These are phyloP conservation scores for Neopelma chrysocephalum DNA, from an alignment of 2,797 vertebrate genomes.

Conservation along the genomic window DNA sequence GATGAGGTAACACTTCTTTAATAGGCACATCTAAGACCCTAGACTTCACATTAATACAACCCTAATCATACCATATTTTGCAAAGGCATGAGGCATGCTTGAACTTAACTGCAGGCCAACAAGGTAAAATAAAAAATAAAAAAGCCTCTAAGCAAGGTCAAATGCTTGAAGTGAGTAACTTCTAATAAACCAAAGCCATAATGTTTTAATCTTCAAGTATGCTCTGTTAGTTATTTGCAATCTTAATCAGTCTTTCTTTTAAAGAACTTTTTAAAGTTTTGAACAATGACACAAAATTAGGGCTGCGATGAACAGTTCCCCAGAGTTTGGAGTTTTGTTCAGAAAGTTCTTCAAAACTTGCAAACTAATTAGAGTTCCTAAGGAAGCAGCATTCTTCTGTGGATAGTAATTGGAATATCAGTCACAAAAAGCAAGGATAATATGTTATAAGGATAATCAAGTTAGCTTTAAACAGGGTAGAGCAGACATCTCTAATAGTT, in stretches of 20 bases:
- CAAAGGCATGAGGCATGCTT: background rate
- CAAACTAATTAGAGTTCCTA: constrained; percentile 22
- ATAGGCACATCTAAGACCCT: background rate
- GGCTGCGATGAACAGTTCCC: background rate
- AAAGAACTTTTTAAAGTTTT: constrained; percentile 27
- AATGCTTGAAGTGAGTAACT: background rate
- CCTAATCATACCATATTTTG: background rate
- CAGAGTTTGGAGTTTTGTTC: constrained; percentile 38
- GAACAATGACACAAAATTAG: constrained; percentile 28
- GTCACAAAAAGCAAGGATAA: constrained; percentile 36
- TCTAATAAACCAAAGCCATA: constrained; percentile 9
- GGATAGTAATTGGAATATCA: constrained; percentile 29
- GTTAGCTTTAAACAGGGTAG: background rate
- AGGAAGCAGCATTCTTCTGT: constrained; percentile 11
- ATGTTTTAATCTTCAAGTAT: constrained; percentile 16
- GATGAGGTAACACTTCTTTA: background rate
- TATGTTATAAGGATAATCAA: constrained; percentile 19
- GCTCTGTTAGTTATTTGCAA: constrained; percentile 7
- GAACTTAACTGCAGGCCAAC: background rate
- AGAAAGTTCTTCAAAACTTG: constrained; percentile 51
- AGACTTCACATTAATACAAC: background rate
- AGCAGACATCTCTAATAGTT: background rate
- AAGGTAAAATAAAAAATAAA: background rate
- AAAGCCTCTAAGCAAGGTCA: background rate
- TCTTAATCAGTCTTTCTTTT: constrained; percentile 18